phyloP scores from a whole-genome alignment of 2,113 vertebrate genomes.

The Pterophyllum scalare region DNA sequence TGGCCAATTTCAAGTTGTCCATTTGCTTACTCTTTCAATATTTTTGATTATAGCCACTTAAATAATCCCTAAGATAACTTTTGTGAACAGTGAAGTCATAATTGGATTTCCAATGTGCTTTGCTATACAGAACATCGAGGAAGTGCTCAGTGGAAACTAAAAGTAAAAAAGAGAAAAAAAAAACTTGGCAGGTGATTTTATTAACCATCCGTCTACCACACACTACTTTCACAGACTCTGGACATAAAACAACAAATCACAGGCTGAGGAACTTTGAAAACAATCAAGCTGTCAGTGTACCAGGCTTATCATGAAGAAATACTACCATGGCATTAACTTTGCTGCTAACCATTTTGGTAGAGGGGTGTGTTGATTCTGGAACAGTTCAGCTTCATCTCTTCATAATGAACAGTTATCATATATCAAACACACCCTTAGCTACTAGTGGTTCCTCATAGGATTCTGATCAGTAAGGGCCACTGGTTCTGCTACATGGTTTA shows the following conservation, averaged over 20 bases:
- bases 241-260: not conserved
- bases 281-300: not conserved
- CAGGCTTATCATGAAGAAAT: not conserved
- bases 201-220: not conserved
- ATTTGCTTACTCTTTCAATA: not conserved
- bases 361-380: not conserved
- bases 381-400: not conserved
- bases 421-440: not conserved
- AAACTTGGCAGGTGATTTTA: not conserved
- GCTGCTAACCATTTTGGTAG: too few relatives aligned
- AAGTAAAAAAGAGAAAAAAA: not conserved
- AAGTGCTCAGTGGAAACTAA: not conserved
- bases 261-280: not conserved
- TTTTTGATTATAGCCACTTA: not conserved
- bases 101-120: not conserved
- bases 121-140: not conserved
- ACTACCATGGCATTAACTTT: not conserved
- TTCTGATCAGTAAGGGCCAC: not conserved
- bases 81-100: not conserved
- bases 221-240: not conserved
- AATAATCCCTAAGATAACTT: not conserved
- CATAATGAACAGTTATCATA: not conserved
- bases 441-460: not conserved
- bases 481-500: not conserved
- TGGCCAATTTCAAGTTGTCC: not conserved